Percentiles rank a stretch among this genome's conserved stretches.
Evolutionary conservation across 1,140 invertebrate species (phyloP).

Genomic region (Drosophila tsacasi): DNA sequence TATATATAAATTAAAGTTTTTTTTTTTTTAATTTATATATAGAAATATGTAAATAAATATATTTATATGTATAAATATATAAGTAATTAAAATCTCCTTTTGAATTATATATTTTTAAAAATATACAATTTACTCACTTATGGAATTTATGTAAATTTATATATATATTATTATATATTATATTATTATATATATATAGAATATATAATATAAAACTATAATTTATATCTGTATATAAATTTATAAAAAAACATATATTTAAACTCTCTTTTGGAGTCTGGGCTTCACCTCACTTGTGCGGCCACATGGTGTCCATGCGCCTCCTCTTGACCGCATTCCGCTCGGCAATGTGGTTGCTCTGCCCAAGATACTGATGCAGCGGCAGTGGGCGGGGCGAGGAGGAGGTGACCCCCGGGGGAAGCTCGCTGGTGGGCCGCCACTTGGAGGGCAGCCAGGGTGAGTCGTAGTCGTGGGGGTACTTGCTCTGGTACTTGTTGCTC

Average conservation of each 20-base stretch:
- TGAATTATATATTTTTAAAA: not conserved
- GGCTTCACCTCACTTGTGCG: constrained; percentile 28
- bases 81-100: constrained; percentile 4
- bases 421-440: constrained; percentile 60
- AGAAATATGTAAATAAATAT: not conserved
- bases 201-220: not conserved
- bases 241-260: not conserved
- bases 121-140: constrained; percentile 1
- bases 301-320: constrained; percentile 51
- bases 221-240: not conserved
- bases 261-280: not conserved
- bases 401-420: constrained; percentile 36
- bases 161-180: not conserved
- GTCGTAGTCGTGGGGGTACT: constrained; percentile 3
- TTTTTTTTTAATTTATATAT: not conserved
- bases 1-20: constrained; percentile 3
- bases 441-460: constrained; percentile 65
- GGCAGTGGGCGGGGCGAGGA: constrained; percentile 69
- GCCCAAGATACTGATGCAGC: constrained; percentile 57
- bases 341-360: constrained; percentile 38
- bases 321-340: constrained; percentile 10
- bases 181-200: not conserved
- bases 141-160: not conserved
- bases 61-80: not conserved
- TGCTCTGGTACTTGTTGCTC: not conserved